Evolutionary conservation across 1,140 invertebrate species (phyloP).

Genomic region (Alviniconcha marisindica): DNA sequence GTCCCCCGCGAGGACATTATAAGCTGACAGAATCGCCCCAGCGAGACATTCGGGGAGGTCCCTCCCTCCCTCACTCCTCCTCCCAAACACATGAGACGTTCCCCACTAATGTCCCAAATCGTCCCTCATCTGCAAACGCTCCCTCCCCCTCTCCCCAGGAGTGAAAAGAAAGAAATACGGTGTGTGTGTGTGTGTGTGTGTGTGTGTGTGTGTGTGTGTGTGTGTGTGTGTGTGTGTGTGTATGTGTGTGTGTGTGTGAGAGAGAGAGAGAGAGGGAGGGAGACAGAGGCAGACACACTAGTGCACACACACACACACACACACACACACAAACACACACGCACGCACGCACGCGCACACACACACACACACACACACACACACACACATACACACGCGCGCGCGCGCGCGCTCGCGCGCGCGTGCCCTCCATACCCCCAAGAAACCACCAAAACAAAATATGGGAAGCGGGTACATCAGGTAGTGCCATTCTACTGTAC

Average conservation of each 20-base stretch:
- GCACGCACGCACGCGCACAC: not conserved
- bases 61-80: too few relatives aligned
- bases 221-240: not conserved
- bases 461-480: too few relatives aligned
- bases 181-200: not conserved
- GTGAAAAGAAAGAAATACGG: too few relatives aligned
- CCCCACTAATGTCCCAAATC: too few relatives aligned
- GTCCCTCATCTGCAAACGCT: too few relatives aligned
- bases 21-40: too few relatives aligned
- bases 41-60: too few relatives aligned
- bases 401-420: not conserved
- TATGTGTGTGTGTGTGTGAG: constrained; percentile 39
- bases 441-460: too few relatives aligned
- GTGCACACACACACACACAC: not conserved
- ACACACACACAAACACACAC: not conserved
- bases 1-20: too few relatives aligned
- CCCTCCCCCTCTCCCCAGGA: too few relatives aligned
- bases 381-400: not conserved
- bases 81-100: too few relatives aligned
- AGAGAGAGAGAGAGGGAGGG: not conserved
- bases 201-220: not conserved
- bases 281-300: not conserved
- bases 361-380: not conserved
- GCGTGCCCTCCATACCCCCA: not conserved
- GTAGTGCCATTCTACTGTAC: too few relatives aligned